These are phyloP conservation scores for Clarias laeviceps DNA, from an alignment of 2,797 vertebrate genomes.

Conservation along the genomic window DNA sequence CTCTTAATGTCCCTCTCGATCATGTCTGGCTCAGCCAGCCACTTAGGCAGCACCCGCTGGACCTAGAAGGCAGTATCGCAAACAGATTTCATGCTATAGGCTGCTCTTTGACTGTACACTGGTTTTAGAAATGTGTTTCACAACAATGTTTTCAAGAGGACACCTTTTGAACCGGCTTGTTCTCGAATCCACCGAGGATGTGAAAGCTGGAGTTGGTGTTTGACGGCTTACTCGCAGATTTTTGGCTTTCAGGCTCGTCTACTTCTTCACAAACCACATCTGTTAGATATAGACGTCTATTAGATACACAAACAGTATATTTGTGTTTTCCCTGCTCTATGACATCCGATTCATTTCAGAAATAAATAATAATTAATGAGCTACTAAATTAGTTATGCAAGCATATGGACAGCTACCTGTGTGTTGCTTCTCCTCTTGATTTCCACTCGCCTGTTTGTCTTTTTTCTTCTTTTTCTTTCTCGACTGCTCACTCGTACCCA, in stretches of 20 bases:
- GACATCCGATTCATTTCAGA: too few species aligned
- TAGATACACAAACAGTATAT: too few species aligned
- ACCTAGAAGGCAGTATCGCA: slow-evolving; percentile 70
- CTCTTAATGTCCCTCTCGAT: slow-evolving; percentile 81
- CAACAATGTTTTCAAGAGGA: not conserved
- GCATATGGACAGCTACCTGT: slow-evolving; percentile 15
- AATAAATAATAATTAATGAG: too few species aligned
- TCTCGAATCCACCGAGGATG: slow-evolving; percentile 79
- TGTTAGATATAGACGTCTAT: not conserved
- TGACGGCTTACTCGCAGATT: slow-evolving; percentile 16
- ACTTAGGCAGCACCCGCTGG: slow-evolving; percentile 84
- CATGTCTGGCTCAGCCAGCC: slow-evolving; percentile 84
- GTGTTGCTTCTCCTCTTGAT: not conserved
- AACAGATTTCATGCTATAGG: not conserved
- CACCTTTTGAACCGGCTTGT: slow-evolving; percentile 81
- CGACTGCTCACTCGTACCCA: not conserved
- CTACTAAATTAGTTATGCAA: too few species aligned
- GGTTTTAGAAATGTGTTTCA: not conserved
- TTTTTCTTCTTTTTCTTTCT: slow-evolving; percentile 46
- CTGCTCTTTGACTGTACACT: too few species aligned
- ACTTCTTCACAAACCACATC: not conserved
- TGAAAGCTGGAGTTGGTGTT: slow-evolving; percentile 59
- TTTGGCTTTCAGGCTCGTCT: slow-evolving; percentile 4
- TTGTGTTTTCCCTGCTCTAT: too few species aligned
- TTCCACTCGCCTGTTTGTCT: slow-evolving; percentile 13